phyloP scores from a whole-genome alignment of 1,140 invertebrate species.

The Anoplolepis gracilipes region DNA sequence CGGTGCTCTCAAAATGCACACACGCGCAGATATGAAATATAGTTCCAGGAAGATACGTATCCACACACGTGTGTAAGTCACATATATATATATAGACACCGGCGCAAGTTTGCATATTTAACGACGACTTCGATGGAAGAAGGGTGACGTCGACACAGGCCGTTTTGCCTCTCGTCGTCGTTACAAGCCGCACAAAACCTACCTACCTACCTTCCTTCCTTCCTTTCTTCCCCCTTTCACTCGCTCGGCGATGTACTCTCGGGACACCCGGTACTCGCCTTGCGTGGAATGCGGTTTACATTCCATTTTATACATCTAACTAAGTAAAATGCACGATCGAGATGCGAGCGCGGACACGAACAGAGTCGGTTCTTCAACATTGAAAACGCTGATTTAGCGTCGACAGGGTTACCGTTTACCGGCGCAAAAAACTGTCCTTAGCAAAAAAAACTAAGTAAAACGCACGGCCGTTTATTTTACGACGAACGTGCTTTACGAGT shows the following conservation, averaged over 20 bases:
- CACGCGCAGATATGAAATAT: conserved; percentile 59
- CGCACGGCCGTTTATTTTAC: background rate
- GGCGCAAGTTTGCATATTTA: conserved; percentile 63
- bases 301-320: conserved; percentile 59
- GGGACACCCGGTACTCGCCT: conserved; percentile 49
- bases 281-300: conserved; percentile 72
- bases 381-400: conserved; percentile 37
- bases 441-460: background rate
- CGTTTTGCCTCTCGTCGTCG: background rate
- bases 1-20: conserved; percentile 47
- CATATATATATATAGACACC: background rate
- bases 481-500: background rate
- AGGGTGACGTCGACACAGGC: conserved; percentile 22
- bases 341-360: conserved; percentile 6
- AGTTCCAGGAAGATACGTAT: conserved; percentile 65
- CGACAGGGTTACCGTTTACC: conserved; percentile 11
- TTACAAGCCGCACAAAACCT: conserved; percentile 7
- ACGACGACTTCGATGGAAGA: conserved; percentile 54
- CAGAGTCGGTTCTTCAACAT: background rate
- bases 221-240: background rate
- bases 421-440: background rate
- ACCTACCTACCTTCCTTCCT: too few species aligned
- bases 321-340: conserved; percentile 56
- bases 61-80: background rate
- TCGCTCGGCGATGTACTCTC: conserved; percentile 51